Evolutionary conservation across 2,113 vertebrate genomes (phyloP), one percentile per base, ranked within the genome.

Genomic region (Chaetodon trifascialis): DNA sequence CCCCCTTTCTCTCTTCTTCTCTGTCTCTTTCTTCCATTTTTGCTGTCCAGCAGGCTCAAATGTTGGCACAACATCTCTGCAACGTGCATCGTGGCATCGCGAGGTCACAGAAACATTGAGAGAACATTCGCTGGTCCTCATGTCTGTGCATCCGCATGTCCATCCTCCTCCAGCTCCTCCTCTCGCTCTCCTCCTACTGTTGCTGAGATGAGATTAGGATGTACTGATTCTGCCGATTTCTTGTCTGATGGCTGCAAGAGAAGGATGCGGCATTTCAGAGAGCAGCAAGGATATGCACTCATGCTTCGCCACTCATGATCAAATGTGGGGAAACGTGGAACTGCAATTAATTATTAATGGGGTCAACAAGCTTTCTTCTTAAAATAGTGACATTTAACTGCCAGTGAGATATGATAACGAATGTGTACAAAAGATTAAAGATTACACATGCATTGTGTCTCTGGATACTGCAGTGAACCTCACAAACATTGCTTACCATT

Each of bases 151-250:
- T 91, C 91, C 84, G 89, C 77, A 63, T 82, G 88, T 84, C 86
- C 94, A 91, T 92, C 74, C 91, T 88, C 78, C 87, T 88, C 94
- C 91, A 74, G 86, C 94, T 93, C 93, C 92, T 70, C 86, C 87
- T 42, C 82, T 83, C 54, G 62, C 86, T 85, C 80, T 89, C 79
- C 73, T 77, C 91, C 95, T 86, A 83, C 79, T 71, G 79, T 69
- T 85, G 59, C 85, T 91, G 76, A 15, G 30, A 73, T 83, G 91
- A 88, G 90, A 94, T 96, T 99, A 99, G 84, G 97, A 98, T 86
- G 97, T 97, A 92, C 97, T 96, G 94, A 98, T 96, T 89, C 98
- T 96, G 83, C 97, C 96, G 83, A 99, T 96, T 96, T 99, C 98
- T 95, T 97, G 97, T 97, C 97, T 97, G 96, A 99, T 99, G 93